Evolutionary conservation across 23 tunicate species (phyloP), one percentile per base, ranked within the genome.

Genomic region (Botrylloides violaceus): DNA sequence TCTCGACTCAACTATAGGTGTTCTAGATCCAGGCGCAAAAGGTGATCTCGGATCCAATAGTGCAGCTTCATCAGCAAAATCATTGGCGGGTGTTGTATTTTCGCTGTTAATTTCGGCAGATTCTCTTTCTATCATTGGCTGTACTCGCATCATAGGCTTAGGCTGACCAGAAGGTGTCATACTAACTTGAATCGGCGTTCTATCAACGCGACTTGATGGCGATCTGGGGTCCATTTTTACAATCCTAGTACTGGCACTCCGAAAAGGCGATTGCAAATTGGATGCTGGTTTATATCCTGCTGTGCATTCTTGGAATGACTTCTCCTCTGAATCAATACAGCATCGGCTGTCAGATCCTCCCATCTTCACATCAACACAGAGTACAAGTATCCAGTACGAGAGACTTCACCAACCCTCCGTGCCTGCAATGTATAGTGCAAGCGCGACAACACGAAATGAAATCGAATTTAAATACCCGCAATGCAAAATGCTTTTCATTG

Each of bases 11-110:
- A 33, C 20, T 18, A 83, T 30, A 5, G 90, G 90, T 9, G 90
- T 83, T 61, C 90, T 70, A 18, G 50, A 12, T 47, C 72, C 80
- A 2, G 59, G 64, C 12, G 58, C 28, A 21, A 63, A 57, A 6
- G 81, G 86, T 3, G 79, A 81, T 29, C 79, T 71, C 7, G 86
- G 86, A 34, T 81, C 86, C 0, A 15, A 15, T 20, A 60, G 28
- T 15, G 65, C 0, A 0, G 28, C 23, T 60, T 18, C 30, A 60
- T 20, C 30, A 15, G 65, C 1, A 15, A 23, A 20, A 23, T 60
- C 65, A 20, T 25, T 60, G n/a, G n/a, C n/a, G n/a, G n/a, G n/a
- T n/a, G n/a, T n/a, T n/a, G n/a, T n/a, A n/a, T n/a, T n/a, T n/a
- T n/a, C n/a, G n/a, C 15, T 23, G 28, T 60, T 25, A 60, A 18